These are phyloP conservation scores for Cephalophus harveyi DNA, from an alignment of 2,113 vertebrate genomes.

Conservation along the genomic window DNA sequence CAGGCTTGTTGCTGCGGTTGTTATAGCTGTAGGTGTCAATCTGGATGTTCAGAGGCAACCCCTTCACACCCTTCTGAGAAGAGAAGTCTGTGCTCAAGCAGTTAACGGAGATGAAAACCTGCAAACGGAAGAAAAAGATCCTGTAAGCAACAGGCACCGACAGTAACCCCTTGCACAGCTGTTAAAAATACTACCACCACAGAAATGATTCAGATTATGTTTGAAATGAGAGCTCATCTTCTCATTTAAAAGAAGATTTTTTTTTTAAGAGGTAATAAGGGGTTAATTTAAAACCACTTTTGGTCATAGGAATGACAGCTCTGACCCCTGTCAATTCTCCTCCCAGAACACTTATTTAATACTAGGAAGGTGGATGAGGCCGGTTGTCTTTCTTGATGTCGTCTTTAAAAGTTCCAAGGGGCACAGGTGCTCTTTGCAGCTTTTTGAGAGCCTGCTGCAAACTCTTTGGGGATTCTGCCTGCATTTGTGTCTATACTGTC, in stretches of 20 bases:
- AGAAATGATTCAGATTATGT: not conserved
- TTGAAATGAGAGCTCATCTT: not conserved
- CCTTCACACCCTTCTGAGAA: conserved; percentile 99
- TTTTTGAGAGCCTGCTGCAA: too few species aligned
- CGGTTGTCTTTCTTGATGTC: too few species aligned
- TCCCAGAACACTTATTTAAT: not conserved
- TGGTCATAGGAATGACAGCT: not conserved
- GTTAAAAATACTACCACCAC: fast-evolving
- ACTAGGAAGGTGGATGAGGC: fast-evolving
- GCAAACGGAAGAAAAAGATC: conserved; percentile 5
- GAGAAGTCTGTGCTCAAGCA: conserved; percentile 99
- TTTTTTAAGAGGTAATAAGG: not conserved
- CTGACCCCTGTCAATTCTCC: not conserved
- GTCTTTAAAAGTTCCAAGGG: not conserved
- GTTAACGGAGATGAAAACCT: conserved; percentile 99
- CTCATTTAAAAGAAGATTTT: not conserved
- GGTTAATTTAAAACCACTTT: not conserved
- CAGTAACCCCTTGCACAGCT: fast-evolving
- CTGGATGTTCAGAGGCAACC: conserved; percentile 95
- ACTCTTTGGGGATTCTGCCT: not conserved
- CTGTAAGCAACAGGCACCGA: not conserved
- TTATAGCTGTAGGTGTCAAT: conserved; percentile 99
- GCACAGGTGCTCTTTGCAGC: not conserved
- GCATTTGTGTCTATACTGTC: too few species aligned
- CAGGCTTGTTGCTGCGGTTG: conserved; percentile 98